phyloP scores from a whole-genome alignment of 2,113 vertebrate genomes.

The Rhineura floridana region DNA sequence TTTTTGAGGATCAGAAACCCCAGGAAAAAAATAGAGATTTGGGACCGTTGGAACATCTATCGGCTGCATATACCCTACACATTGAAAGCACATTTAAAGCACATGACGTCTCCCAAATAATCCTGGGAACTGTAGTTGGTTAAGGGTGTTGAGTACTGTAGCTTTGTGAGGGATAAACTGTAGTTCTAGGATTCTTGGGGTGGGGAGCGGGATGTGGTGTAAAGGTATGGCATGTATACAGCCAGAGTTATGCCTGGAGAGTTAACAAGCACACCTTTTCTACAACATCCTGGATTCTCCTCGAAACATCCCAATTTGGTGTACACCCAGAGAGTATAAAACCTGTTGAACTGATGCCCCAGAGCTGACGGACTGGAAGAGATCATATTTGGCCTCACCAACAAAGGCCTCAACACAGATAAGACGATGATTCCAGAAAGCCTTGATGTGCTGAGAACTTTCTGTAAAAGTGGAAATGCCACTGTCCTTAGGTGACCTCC shows the following conservation, averaged over 20 bases:
- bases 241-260: background rate
- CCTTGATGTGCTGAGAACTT: slow-evolving; percentile 40
- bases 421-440: slow-evolving; percentile 13
- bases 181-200: no score
- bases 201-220: no score
- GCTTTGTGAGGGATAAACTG: no score
- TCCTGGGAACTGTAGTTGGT: no score
- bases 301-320: slow-evolving; percentile 34
- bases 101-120: no score
- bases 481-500: slow-evolving; percentile 38
- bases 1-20: no score
- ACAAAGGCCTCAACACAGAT: slow-evolving; percentile 44
- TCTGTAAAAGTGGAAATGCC: slow-evolving; percentile 6
- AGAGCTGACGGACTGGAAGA: slow-evolving; percentile 48
- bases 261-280: slow-evolving; percentile 25
- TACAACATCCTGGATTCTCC: slow-evolving; percentile 34
- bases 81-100: no score
- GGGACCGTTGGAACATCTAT: no score
- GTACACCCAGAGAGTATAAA: slow-evolving; percentile 24
- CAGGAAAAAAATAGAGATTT: no score
- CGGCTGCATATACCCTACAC: no score
- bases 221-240: no score
- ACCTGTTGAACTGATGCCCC: slow-evolving; percentile 50
- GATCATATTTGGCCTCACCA: slow-evolving; percentile 30
- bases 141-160: no score